Percentiles rank a stretch among this genome's conserved stretches.
These are phyloP conservation scores for Microcebus griseorufus DNA, from an alignment of 2,113 vertebrate species.

Conservation along the genomic window DNA sequence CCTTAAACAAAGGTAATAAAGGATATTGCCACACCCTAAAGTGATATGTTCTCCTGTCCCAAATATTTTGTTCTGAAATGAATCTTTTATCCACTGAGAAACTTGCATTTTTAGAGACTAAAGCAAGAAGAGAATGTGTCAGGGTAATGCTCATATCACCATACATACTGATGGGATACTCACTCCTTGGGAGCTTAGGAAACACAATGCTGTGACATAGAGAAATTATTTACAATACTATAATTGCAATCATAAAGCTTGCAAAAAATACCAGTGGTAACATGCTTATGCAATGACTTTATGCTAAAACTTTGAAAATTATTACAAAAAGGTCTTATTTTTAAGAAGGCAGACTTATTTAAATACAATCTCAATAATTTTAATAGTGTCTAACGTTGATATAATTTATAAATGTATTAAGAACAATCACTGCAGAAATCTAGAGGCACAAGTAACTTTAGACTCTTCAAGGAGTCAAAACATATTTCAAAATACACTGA, in stretches of 20 bases:
- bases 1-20: conserved; percentile 2
- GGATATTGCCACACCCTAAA: neutral
- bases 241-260: neutral
- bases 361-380: neutral
- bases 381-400: neutral
- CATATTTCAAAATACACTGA: neutral
- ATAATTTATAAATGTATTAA: neutral
- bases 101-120: neutral
- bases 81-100: neutral
- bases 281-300: neutral
- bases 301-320: neutral
- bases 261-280: neutral
- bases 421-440: conserved; percentile 19
- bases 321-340: neutral
- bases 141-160: neutral
- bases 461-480: neutral
- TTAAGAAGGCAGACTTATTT: neutral
- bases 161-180: neutral
- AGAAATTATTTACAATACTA: neutral
- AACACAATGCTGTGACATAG: neutral
- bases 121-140: neutral
- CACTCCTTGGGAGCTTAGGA: neutral
- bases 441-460: neutral
- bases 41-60: neutral
- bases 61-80: neutral